Percentiles rank a stretch among this genome's conserved stretches.
Conservation (phyloP, 2,888 invertebrate species). For the Cerastis leucographa region DNA sequence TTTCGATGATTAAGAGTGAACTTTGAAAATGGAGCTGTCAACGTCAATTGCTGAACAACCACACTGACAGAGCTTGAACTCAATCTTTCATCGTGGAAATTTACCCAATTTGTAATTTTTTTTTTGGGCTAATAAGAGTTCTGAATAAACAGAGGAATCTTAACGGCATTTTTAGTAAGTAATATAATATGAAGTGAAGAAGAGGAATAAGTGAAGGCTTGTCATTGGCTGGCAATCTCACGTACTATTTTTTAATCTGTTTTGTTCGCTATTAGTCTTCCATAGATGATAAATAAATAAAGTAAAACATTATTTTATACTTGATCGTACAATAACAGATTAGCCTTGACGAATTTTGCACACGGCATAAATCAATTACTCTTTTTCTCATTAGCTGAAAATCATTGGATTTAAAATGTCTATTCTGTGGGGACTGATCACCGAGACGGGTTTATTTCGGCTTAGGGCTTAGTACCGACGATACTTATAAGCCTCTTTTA, state of each 20-base stretch:
- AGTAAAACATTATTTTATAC: neutral
- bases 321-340: neutral
- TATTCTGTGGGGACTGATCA: constrained; percentile 18
- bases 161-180: too few relatives aligned
- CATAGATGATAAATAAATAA: too few relatives aligned
- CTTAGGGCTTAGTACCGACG: neutral
- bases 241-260: too few relatives aligned
- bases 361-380: constrained; percentile 16
- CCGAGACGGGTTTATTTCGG: neutral
- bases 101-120: too few relatives aligned
- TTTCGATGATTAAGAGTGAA: neutral
- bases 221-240: too few relatives aligned
- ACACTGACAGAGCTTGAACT: neutral
- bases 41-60: neutral
- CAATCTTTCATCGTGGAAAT: neutral
- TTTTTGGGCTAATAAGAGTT: too few relatives aligned
- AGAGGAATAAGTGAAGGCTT: too few relatives aligned
- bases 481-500: neutral
- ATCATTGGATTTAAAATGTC: constrained; percentile 7
- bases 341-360: neutral
- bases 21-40: neutral
- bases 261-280: too few relatives aligned
- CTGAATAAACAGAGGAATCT: too few relatives aligned
- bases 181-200: too few relatives aligned
- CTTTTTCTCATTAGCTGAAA: constrained; percentile 8